A percentile compares a stretch with the other conserved stretches of the same genome.
Conservation (phyloP, 2,113 vertebrate species). For the Semnornis frantzii region DNA sequence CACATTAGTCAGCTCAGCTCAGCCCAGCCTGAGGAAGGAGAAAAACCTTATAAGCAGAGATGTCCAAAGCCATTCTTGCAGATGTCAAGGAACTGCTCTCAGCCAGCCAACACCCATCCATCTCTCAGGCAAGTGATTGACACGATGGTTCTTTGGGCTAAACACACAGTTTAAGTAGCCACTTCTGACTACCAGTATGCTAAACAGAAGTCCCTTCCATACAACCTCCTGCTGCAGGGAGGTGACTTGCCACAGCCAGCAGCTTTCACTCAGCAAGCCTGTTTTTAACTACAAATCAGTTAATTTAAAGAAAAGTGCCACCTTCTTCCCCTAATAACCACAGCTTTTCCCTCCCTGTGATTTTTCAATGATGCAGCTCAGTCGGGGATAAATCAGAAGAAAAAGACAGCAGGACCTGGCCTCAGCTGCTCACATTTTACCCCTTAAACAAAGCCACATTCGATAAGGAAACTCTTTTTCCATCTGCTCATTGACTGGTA, state of each 20-base stretch:
- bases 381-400: background rate
- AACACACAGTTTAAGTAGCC: background rate
- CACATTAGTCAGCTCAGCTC: background rate
- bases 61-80: background rate
- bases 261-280: background rate
- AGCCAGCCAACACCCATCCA: background rate
- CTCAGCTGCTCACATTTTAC: background rate
- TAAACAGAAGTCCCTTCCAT: background rate
- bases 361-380: background rate
- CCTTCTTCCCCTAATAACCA: background rate
- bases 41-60: background rate
- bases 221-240: background rate
- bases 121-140: fast-evolving
- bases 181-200: background rate
- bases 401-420: background rate
- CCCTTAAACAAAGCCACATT: background rate
- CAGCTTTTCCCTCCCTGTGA: background rate
- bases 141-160: background rate
- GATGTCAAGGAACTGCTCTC: background rate
- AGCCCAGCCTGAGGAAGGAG: background rate
- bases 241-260: background rate
- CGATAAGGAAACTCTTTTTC: background rate
- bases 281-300: background rate
- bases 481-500: background rate
- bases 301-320: background rate